Percentiles rank a stretch among this genome's conserved stretches.
Evolutionary conservation across 2,113 vertebrate species (phyloP).

Genomic region (Falco punctatus): DNA sequence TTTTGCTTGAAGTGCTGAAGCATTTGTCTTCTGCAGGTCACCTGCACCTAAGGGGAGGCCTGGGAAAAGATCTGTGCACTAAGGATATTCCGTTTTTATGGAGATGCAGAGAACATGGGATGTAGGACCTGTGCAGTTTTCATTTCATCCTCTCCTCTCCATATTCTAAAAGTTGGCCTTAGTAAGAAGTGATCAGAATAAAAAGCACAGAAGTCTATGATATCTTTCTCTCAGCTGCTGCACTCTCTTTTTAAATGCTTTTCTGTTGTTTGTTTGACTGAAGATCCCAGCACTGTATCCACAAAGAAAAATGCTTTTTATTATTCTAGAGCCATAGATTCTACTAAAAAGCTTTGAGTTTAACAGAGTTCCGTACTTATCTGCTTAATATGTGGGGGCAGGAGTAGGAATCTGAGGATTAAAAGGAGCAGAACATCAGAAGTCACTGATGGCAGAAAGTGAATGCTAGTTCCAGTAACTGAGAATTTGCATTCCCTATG

Average conservation of each 20-base stretch:
- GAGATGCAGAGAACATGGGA: background rate
- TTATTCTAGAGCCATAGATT: background rate
- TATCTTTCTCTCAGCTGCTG: background rate
- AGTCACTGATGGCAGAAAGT: background rate
- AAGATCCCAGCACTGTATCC: background rate
- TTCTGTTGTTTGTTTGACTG: background rate
- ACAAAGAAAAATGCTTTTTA: background rate
- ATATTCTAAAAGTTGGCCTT: background rate
- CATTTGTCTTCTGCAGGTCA: background rate
- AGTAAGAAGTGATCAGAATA: background rate
- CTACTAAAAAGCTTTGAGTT: background rate
- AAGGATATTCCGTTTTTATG: background rate
- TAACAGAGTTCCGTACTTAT: background rate
- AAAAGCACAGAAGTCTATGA: background rate
- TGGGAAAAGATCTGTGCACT: background rate
- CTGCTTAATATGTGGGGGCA: background rate
- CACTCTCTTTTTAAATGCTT: background rate
- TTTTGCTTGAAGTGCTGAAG: background rate
- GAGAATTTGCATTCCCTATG: background rate
- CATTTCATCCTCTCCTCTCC: background rate
- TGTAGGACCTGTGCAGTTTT: background rate
- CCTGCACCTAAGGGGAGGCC: background rate
- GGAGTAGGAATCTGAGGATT: background rate
- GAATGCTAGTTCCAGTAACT: background rate
- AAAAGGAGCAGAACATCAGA: background rate